Evolutionary conservation across 2,113 vertebrate genomes (phyloP), one percentile per base, ranked within the genome.

Genomic region (Malurus alboscapulatus): DNA sequence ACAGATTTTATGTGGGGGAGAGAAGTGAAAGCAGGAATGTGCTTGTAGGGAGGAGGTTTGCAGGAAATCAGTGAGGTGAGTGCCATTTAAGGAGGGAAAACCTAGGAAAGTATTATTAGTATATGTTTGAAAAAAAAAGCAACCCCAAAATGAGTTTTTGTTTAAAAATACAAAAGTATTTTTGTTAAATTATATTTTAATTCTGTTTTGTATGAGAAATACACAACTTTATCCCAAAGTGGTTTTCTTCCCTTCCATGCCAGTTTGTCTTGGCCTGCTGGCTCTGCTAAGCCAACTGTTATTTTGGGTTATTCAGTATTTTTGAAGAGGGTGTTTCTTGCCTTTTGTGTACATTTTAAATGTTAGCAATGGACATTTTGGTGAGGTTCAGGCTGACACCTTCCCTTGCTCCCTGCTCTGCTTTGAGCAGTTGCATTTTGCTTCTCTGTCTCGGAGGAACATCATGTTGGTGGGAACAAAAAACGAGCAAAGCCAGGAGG

Each of bases 401-500:
- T 74, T 57, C n/a, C 2, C 3, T 29, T 85, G 4, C 26, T 87
- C 9, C 27, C 55, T 24, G 8, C 30, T 88, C 32, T 73, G 9
- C 18, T 47, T 59, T 17, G 5, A 47, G 21, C 16, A 30, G 40
- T 7, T 72, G 38, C 45, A 4, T 82, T 91, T 54, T 57, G 53
- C 26, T 82, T 55, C 47, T 38, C 22, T 42, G 26, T 27, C n/a
- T 48, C 0, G 0, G 21, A 73, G 29, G 38, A 88, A 16, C 34
- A 19, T 71, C 15, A 0, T 22, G 9, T 36, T 48, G 47, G 24
- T 91, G 26, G 17, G 44, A 69, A 74, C 0, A 0, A 69, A 71
- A 66, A 45, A 32, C 47, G 38, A 54, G 73, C 14, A 34, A 63
- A 71, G 57, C 16, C 69, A 63, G 58, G 2, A 45, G 14, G 3